A percentile compares a stretch with the other conserved stretches of the same genome.
Evolutionary conservation across 2,888 invertebrate species (phyloP).

Genomic region (Listrodromus nycthemerus): DNA sequence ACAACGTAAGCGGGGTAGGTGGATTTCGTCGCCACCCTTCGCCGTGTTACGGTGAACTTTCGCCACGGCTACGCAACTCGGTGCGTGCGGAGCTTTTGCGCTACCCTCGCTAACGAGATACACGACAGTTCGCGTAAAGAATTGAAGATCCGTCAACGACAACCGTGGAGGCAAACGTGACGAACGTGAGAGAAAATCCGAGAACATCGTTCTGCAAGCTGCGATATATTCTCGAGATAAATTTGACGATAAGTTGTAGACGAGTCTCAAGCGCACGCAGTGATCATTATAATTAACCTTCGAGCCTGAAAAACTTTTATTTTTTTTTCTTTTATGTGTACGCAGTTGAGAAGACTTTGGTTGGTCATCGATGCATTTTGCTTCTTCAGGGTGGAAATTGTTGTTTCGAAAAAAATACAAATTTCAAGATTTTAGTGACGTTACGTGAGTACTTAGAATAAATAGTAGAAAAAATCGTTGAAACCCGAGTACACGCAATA

Average conservation of each 20-base stretch:
- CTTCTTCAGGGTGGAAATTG: too few species aligned
- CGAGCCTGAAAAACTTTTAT: too few species aligned
- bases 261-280: background rate
- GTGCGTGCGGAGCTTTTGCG: conserved; percentile 6
- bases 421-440: too few species aligned
- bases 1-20: conserved; percentile 3
- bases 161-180: conserved; percentile 19
- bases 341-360: too few species aligned
- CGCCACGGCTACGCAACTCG: conserved; percentile 17
- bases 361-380: too few species aligned
- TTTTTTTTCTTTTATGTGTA: too few species aligned
- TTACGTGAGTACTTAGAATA: too few species aligned
- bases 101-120: conserved; percentile 30
- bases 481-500: too few species aligned
- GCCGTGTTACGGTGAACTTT: conserved; percentile 12
- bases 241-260: conserved; percentile 19
- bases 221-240: conserved; percentile 20
- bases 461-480: too few species aligned
- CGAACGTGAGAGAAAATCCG: conserved; percentile 6
- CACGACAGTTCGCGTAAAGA: conserved; percentile 42
- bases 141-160: conserved; percentile 18
- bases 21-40: conserved; percentile 12
- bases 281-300: too few species aligned
- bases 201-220: background rate
- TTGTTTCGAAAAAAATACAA: too few species aligned